Evolutionary conservation across 2,888 invertebrate species (phyloP).

Genomic region (Odontocerum albicorne): DNA sequence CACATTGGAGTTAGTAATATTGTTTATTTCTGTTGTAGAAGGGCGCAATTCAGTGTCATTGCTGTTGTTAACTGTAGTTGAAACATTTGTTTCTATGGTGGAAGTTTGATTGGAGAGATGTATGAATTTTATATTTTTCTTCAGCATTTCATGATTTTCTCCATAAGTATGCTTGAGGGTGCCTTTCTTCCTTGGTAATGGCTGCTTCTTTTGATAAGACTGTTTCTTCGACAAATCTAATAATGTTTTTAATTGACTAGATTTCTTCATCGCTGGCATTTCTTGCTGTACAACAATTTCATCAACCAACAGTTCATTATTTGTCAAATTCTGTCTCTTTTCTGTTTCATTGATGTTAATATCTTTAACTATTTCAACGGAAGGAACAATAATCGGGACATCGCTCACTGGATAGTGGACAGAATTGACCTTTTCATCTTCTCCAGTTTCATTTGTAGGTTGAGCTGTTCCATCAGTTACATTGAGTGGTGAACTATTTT

Average conservation of each 20-base stretch:
- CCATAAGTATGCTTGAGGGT: slow-evolving; percentile 56
- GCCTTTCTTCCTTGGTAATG: slow-evolving; percentile 51
- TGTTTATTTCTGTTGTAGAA: not conserved
- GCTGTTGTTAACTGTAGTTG: too few relatives aligned
- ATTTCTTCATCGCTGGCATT: slow-evolving; percentile 39
- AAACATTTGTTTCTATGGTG: not conserved
- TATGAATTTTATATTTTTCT: slow-evolving; percentile 23
- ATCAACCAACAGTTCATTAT: slow-evolving; percentile 39
- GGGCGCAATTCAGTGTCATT: too few relatives aligned
- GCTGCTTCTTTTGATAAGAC: slow-evolving; percentile 44
- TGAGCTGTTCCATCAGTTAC: not conserved
- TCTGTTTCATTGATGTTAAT: slow-evolving; percentile 6
- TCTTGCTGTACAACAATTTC: slow-evolving; percentile 49
- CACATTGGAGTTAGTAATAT: not conserved
- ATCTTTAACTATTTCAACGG: slow-evolving; percentile 20
- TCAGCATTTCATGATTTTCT: slow-evolving; percentile 40
- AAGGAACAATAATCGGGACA: slow-evolving; percentile 33
- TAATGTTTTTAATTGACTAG: slow-evolving; percentile 39
- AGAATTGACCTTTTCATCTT: not conserved
- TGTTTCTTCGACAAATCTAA: slow-evolving; percentile 25
- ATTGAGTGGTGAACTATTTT: not conserved
- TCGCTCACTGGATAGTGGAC: slow-evolving; percentile 16
- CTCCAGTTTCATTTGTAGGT: not conserved
- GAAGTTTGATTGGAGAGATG: slow-evolving; percentile 33
- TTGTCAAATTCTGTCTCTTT: slow-evolving; percentile 38